Evolutionary conservation across 2,888 invertebrate species (phyloP), one percentile per base, ranked within the genome.

Genomic region (Heliconius charithonia): DNA sequence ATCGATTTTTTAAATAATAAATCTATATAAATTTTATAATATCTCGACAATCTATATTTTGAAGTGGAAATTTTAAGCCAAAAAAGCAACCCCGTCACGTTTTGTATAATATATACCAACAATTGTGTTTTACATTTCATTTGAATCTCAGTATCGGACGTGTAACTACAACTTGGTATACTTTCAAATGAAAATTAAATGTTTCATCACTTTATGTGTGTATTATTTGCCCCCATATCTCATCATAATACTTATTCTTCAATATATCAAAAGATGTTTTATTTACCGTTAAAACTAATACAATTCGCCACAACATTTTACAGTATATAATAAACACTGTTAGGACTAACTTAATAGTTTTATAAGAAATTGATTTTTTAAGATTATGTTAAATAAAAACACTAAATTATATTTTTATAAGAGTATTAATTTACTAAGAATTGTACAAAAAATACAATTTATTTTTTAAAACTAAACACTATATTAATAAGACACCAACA

Each of bases 101-200:
- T 78, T 93, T 94, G 91, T 94, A 93, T 91, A 89, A 90, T 91
- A 91, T 90, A 89, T 83, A 85, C 84, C 84, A 85, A 82, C 83
- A 83, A 91, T 88, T 91, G 90, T 91, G 90, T 92, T 91, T 91
- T 90, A 89, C 87, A 88, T 94, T 94, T 94, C 94, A 93, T 94
- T 94, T 94, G 94, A 95, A 94, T 95, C 95, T 95, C 94, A 93
- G 89, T 92, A 93, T 92, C 91, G 91, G 87, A 91, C 91, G 92
- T 92, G 91, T 93, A 90, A 93, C 88, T 92, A 92, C 92, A 93
- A 92, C 92, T 93, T 94, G 93, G 92, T 93, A 94, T 93, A 93
- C 92, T 93, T 94, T 95, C 95, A 94, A 95, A 94, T 93, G 95
- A 91, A 93, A 91, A 94, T 88, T 94, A 95, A 95, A 95, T 94